Percentiles rank a stretch among this genome's conserved stretches.
phyloP scores from a whole-genome alignment of 2,113 vertebrate species.

The Erythrolamprus reginae region DNA sequence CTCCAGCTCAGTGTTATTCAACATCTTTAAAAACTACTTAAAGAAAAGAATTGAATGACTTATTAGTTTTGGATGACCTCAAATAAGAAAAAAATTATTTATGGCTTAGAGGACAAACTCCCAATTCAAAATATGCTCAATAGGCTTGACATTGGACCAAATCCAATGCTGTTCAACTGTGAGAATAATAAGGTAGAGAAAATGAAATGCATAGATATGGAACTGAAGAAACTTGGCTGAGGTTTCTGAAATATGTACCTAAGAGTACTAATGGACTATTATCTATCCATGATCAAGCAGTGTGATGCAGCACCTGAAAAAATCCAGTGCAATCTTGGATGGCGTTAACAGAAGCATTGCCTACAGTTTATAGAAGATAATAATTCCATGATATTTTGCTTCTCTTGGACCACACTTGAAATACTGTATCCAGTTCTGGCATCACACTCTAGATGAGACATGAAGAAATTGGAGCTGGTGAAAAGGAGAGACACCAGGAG shows the following conservation, averaged over 20 bases:
- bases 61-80: background rate
- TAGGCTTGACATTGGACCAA: background rate
- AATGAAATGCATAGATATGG: background rate
- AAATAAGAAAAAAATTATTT: background rate
- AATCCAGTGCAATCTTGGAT: background rate
- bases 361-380: background rate
- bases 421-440: background rate
- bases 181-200: background rate
- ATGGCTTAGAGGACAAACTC: background rate
- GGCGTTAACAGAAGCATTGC: background rate
- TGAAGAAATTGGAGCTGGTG: background rate
- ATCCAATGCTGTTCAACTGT: background rate
- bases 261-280: background rate
- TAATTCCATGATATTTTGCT: background rate
- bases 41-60: background rate
- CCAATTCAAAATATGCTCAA: background rate
- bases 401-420: background rate
- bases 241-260: background rate
- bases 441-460: background rate
- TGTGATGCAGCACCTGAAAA: background rate
- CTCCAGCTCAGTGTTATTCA: background rate
- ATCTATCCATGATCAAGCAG: background rate
- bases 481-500: background rate
- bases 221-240: background rate
- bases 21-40: background rate